These are phyloP conservation scores for Exocentrus adspersus DNA, from an alignment of 2,888 invertebrate genomes.

Conservation along the genomic window DNA sequence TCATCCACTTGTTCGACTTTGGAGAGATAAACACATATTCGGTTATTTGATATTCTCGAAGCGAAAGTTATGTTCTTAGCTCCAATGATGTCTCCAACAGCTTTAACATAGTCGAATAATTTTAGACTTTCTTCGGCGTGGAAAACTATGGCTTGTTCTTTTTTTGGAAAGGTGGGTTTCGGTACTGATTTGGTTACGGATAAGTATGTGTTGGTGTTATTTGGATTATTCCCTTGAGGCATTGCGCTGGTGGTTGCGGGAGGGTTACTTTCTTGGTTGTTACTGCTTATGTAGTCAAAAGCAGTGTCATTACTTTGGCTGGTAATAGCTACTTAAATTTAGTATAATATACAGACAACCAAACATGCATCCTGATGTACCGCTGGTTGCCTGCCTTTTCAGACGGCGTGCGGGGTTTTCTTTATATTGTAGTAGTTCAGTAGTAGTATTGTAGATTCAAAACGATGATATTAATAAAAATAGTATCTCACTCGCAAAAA, in stretches of 20 bases:
- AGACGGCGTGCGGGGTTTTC: too few relatives aligned
- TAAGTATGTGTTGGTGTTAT: background rate
- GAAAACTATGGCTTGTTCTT: slow-evolving; percentile 22
- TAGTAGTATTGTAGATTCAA: too few relatives aligned
- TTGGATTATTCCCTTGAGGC: background rate
- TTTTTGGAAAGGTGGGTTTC: slow-evolving; percentile 11
- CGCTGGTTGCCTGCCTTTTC: background rate
- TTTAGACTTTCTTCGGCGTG: slow-evolving; percentile 13
- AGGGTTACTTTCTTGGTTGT: background rate
- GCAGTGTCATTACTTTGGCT: too few relatives aligned
- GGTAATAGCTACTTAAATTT: background rate
- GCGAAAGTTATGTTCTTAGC: slow-evolving; percentile 29
- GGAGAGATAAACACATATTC: slow-evolving; percentile 35
- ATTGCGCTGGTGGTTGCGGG: background rate
- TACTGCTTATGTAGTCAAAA: slow-evolving; percentile 27
- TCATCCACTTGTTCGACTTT: slow-evolving; percentile 30
- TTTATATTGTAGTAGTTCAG: too few relatives aligned
- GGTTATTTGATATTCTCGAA: slow-evolving; percentile 38
- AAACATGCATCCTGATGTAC: background rate
- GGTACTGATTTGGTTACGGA: background rate
- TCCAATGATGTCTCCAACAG: slow-evolving; percentile 19
- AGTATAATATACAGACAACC: background rate
- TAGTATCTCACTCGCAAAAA: too few relatives aligned
- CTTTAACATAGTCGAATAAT: slow-evolving; percentile 23
- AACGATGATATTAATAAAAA: too few relatives aligned